Percentiles rank a stretch among this genome's conserved stretches.
These are phyloP conservation scores for Dione juno DNA, from an alignment of 2,888 invertebrate genomes.

Conservation along the genomic window DNA sequence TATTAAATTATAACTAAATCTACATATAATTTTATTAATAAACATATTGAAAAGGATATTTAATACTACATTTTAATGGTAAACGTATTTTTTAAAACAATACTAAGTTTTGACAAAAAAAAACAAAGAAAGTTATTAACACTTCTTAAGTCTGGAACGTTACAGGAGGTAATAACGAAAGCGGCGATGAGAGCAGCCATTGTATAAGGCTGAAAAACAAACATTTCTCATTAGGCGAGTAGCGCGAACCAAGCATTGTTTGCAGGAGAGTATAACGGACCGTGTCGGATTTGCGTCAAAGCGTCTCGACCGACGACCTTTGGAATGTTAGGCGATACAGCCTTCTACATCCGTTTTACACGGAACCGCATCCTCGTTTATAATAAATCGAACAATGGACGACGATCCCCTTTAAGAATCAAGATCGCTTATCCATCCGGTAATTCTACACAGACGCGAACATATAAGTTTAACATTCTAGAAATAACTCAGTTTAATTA, in stretches of 20 bases:
- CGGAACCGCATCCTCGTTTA: conserved; percentile 39
- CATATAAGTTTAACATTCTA: conserved; percentile 2
- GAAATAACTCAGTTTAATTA: background rate
- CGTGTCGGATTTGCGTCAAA: conserved; percentile 77
- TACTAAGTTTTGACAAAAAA: background rate
- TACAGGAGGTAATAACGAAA: conserved; percentile 69
- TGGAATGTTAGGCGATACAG: conserved; percentile 52
- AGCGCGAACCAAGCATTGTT: conserved; percentile 77
- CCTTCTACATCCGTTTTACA: conserved; percentile 40
- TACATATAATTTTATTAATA: background rate
- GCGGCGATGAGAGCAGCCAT: conserved; percentile 71
- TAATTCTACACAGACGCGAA: background rate
- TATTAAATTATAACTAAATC: background rate
- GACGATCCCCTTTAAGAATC: conserved; percentile 2
- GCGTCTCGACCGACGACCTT: conserved; percentile 66
- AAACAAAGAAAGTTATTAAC: conserved; percentile 55
- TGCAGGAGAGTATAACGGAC: conserved; percentile 78
- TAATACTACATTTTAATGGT: background rate
- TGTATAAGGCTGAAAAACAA: conserved; percentile 77
- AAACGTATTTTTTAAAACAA: background rate
- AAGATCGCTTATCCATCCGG: conserved; percentile 3
- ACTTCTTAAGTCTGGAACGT: conserved; percentile 59
- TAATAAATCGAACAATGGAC: conserved; percentile 25
- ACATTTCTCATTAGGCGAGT: conserved; percentile 81
- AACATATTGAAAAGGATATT: background rate